Base-by-base conservation (phyloP, 2,113 vertebrate species). In the Barnardius zonarius region DNA sequence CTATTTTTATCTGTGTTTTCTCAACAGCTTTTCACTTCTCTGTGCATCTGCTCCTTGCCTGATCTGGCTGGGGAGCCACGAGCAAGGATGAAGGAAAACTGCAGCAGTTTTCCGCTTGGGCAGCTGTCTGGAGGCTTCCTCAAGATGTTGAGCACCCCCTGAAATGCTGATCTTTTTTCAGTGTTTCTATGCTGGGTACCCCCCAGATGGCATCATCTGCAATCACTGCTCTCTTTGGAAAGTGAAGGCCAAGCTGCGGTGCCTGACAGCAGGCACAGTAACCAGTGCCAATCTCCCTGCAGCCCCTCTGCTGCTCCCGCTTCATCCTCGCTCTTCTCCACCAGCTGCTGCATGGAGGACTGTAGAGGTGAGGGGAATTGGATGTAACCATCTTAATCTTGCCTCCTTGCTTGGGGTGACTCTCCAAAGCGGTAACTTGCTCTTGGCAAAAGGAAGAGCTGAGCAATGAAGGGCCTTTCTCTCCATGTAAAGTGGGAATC, bases 1-100 rank as follows among this genome's bases (percentile, higher is more conserved):
- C 78, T 95, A 69, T 90, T 96, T 93, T 94, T 87, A 5, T 30
- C 30, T 19, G 33, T 68, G n/a, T 80, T 86, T 95, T 83, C 44
- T 64, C 49, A 64, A 83, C 44, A 2, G 2, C 22, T 84, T 86
- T 83, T 59, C 28, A 16, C 62, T 92, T 93, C 77, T 72, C 85
- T 61, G 18, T 70, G 74, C 75, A 61, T 85, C 78, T 92, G 72
- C 75, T 76, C 41, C 49, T 88, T 2, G 22, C 49, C 46, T 73
- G 82, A 28, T 80, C 63, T 79, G 77, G 46, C 63, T 68, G 82
- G 30, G 25, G 64, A 92, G 57, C 84, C 63, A 44, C 57, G 48
- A 92, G 62, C 0, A 2, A 78, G 51, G 37, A 74, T 61, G 37
- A 62, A 82, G 49, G 39, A 31, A 44, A 80, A 94, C 63, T 7